These are phyloP conservation scores for Boulengeromyrus knoepffleri DNA, from an alignment of 2,113 vertebrate species.

Conservation along the genomic window DNA sequence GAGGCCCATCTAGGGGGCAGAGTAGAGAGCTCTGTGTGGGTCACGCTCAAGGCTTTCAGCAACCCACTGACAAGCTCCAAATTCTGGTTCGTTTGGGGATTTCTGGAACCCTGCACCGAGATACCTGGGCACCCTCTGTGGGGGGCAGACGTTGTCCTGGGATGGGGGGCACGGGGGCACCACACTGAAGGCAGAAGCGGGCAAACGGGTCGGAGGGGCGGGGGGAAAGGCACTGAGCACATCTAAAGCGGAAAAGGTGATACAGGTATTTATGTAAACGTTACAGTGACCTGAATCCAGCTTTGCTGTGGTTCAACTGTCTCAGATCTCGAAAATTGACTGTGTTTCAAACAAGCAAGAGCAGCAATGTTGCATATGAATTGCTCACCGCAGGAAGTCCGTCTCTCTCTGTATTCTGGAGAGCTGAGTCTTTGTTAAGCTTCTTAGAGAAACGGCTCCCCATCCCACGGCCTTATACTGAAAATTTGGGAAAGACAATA, in stretches of 20 bases:
- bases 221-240: conserved; percentile 61
- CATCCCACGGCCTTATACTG: conserved; percentile 51
- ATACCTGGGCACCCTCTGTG: conserved; percentile 72
- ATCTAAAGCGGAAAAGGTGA: conserved; percentile 50
- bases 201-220: conserved; percentile 74
- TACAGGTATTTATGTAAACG: background rate
- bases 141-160: conserved; percentile 57
- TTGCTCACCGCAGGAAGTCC: conserved; percentile 70
- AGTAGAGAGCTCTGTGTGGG: background rate
- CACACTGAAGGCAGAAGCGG: conserved; percentile 81
- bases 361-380: background rate
- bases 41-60: background rate
- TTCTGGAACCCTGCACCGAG: background rate
- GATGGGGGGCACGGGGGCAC: conserved; percentile 59
- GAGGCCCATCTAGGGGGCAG: conserved; percentile 57
- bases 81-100: background rate
- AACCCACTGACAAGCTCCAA: background rate
- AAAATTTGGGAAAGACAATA: background rate
- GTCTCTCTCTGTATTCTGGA: conserved; percentile 60
- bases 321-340: background rate
- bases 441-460: conserved; percentile 45
- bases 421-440: conserved; percentile 51
- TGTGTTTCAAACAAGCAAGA: background rate
- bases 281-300: background rate
- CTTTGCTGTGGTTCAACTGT: background rate